These are phyloP conservation scores for Centrocercus urophasianus DNA, from an alignment of 2,113 vertebrate genomes.

Conservation along the genomic window DNA sequence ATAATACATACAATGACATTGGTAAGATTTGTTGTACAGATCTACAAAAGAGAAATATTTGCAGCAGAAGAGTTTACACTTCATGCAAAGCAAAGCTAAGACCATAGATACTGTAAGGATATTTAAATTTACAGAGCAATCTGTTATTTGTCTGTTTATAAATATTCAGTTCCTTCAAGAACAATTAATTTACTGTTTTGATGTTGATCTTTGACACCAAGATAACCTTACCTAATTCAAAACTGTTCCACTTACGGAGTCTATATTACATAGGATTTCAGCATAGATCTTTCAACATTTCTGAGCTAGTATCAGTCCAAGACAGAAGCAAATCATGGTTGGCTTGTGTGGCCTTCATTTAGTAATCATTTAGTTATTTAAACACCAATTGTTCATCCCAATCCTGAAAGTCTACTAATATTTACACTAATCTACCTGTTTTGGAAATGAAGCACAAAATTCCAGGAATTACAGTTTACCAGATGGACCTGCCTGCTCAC, in stretches of 20 bases:
- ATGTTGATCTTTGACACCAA: neutral
- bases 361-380: neutral
- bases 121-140: neutral
- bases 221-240: neutral
- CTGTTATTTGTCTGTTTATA: neutral
- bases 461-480: neutral
- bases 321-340: neutral
- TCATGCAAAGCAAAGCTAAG: neutral
- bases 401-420: neutral
- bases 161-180: neutral
- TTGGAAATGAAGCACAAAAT: neutral
- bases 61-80: neutral
- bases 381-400: neutral
- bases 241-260: neutral
- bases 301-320: neutral
- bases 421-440: neutral
- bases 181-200: neutral
- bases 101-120: neutral
- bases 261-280: neutral
- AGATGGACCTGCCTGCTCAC: neutral
- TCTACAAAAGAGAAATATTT: neutral
- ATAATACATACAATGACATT: neutral
- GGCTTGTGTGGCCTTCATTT: neutral
- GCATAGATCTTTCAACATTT: neutral
- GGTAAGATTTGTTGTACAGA: neutral